Conservation (phyloP, 2,888 invertebrate species). For the Drosophila falleni region DNA sequence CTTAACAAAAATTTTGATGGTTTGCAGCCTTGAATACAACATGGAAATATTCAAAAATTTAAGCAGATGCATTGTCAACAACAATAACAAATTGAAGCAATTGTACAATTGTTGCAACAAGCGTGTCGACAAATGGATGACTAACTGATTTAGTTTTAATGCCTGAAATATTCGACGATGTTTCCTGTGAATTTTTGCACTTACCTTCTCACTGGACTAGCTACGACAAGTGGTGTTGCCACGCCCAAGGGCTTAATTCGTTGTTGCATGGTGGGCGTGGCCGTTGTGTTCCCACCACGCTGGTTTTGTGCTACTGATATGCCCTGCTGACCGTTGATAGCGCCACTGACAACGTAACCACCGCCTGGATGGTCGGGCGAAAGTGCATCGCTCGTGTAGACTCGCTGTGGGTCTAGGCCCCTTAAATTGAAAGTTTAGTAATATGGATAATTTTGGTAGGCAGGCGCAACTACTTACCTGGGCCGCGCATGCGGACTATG, state of each 20-base stretch:
- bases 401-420: slow-evolving; percentile 88
- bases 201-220: slow-evolving; percentile 95
- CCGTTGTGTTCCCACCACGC: slow-evolving; percentile 86
- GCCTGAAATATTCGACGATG: background rate
- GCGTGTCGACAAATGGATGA: background rate
- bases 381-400: slow-evolving; percentile 87
- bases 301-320: slow-evolving; percentile 86
- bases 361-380: slow-evolving; percentile 87
- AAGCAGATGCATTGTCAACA: background rate
- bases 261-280: slow-evolving; percentile 95
- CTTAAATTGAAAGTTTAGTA: slow-evolving; percentile 72
- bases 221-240: slow-evolving; percentile 94
- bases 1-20: too few relatives aligned
- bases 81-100: background rate
- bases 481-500: slow-evolving; percentile 93
- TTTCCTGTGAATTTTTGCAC: slow-evolving; percentile 50
- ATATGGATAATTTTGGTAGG: background rate
- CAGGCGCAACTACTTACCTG: slow-evolving; percentile 85
- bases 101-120: background rate
- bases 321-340: slow-evolving; percentile 66
- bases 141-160: background rate
- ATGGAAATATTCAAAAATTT: background rate
- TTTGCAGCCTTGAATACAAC: too few relatives aligned
- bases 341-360: slow-evolving; percentile 53
- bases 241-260: slow-evolving; percentile 95